Evolutionary conservation across 2,888 invertebrate genomes (phyloP).

Genomic region (Microctonus hyperodae): DNA sequence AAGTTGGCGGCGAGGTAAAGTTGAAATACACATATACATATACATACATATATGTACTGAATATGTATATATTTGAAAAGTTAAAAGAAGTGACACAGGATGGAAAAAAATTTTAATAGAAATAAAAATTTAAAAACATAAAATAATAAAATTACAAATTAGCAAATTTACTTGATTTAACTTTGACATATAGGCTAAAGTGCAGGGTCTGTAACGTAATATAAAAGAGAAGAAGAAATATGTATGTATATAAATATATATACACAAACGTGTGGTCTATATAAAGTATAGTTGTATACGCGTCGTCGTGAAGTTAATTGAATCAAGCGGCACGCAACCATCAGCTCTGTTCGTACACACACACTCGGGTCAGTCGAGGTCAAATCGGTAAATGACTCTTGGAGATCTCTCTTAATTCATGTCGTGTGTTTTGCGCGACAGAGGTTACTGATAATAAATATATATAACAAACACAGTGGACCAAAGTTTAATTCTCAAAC

Average conservation of each 20-base stretch:
- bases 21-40: background rate
- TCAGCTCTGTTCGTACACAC: slow-evolving; percentile 51
- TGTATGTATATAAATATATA: background rate
- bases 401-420: slow-evolving; percentile 50
- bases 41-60: too few relatives aligned
- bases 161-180: background rate
- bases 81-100: background rate
- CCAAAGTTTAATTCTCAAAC: background rate
- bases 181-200: background rate
- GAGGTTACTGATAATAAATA: background rate
- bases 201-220: background rate
- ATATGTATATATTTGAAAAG: background rate
- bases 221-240: background rate
- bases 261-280: slow-evolving; percentile 3
- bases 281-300: slow-evolving; percentile 26
- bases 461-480: background rate
- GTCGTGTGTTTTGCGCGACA: background rate
- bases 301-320: slow-evolving; percentile 57
- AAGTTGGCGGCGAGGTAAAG: slow-evolving; percentile 7
- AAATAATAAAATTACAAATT: background rate
- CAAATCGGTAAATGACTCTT: slow-evolving; percentile 58
- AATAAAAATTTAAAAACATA: too few relatives aligned
- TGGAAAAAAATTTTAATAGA: slow-evolving; percentile 11
- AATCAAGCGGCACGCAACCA: slow-evolving; percentile 59
- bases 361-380: slow-evolving; percentile 58